Evolutionary conservation across 2,113 vertebrate species (phyloP).

Genomic region (Passer domesticus): DNA sequence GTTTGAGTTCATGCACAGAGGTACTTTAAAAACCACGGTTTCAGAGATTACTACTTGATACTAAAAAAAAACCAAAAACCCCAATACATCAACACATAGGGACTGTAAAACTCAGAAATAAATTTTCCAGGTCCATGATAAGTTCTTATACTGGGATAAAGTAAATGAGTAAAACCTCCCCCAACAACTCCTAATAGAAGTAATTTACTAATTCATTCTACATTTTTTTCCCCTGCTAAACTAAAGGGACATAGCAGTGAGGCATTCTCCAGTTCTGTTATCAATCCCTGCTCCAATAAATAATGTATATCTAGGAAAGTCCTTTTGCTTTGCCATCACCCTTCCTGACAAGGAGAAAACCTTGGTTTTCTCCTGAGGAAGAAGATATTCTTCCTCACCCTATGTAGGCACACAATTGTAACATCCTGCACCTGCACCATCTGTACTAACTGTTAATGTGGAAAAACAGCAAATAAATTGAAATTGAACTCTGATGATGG

Average conservation of each 20-base stretch:
- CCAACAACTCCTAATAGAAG: background rate
- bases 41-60: background rate
- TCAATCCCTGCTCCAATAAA: background rate
- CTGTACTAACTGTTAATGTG: background rate
- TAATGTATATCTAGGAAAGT: background rate
- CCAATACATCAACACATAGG: background rate
- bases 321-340: background rate
- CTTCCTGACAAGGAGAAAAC: background rate
- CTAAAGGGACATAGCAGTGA: background rate
- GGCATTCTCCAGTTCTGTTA: background rate
- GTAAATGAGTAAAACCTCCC: background rate
- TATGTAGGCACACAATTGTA: background rate
- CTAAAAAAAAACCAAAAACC: background rate
- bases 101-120: background rate
- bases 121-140: background rate
- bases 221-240: rapidly evolving
- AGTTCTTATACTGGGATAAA: background rate
- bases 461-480: background rate
- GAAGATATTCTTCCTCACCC: background rate
- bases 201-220: background rate
- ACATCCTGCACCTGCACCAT: background rate
- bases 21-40: background rate
- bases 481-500: background rate
- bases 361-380: too few species aligned
- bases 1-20: background rate